Evolutionary conservation across 2,113 vertebrate species (phyloP), one percentile per base, ranked within the genome.

Genomic region (Microtus pennsylvanicus): DNA sequence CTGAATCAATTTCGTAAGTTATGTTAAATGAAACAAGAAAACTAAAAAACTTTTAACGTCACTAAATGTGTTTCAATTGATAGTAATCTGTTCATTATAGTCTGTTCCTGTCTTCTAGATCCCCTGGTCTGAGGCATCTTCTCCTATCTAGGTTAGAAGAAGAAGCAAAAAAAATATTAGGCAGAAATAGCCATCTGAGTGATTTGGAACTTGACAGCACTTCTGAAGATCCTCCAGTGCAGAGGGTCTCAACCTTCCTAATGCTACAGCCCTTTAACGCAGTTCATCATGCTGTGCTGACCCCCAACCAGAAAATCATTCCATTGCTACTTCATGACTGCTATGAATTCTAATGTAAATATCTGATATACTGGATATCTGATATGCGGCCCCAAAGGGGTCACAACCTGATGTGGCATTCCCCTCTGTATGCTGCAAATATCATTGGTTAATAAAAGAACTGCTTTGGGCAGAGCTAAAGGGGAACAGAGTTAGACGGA

Each of bases 1-100:
- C 35, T 94, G 26, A 90, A 88, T 81, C 82, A 86, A 83, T 86
- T 92, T 92, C 19, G 74, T 89, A 94, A 95, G 72, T 72, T 55
- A n/a, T 74, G 28, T 75, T 77, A 91, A 81, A 82, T 69, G n/a
- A 92, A 91, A 38, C 12, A 95, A 74, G 42, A 17, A 90, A 11
- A 65, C 5, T 7, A 77, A 67, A 94, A 92, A 38, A 80, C 17
- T 63, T 74, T 91, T 93, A 78, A 86, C 12, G 38, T 74, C 14
- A 82, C 17, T 90, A 90, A 88, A 74, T 70, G 19, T 78, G 63
- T 35, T 86, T 95, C 88, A 86, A 90, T 77, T 75, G 89, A 92
- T 83, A 67, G 16, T 33, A 45, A 42, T 80, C 50, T 81, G 82
- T 85, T 86, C 8, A 4, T 3, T 90, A 21, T 72, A 58, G 83